Evolutionary conservation across 2,888 invertebrate genomes (phyloP).

Genomic region (Boloria selene): DNA sequence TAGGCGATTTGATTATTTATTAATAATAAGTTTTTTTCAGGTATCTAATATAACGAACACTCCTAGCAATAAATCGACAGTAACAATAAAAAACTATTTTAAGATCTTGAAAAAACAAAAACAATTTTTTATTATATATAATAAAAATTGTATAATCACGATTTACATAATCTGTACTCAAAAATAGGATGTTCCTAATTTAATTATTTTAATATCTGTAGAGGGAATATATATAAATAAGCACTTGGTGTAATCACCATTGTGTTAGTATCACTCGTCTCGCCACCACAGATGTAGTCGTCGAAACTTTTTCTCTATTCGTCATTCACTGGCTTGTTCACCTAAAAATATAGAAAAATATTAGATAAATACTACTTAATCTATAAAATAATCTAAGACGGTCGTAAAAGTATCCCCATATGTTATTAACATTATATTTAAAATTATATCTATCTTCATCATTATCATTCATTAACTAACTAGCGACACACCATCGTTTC

Average conservation of each 20-base stretch:
- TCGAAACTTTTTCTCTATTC: slow-evolving; percentile 50
- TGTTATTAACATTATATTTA: too few relatives aligned
- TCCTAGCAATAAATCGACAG: slow-evolving; percentile 1
- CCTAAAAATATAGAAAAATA: slow-evolving; percentile 48
- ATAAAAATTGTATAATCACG: slow-evolving; percentile 3
- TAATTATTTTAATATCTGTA: neutral
- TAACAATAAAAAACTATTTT: slow-evolving; percentile 3
- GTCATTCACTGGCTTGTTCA: slow-evolving; percentile 73
- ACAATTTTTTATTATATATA: neutral
- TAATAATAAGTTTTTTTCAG: too few relatives aligned
- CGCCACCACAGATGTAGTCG: slow-evolving; percentile 68
- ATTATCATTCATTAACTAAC: too few relatives aligned
- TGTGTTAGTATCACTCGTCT: slow-evolving; percentile 35
- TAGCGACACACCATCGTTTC: too few relatives aligned
- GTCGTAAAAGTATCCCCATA: too few relatives aligned
- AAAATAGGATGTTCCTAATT: neutral
- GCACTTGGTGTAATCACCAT: slow-evolving; percentile 10
- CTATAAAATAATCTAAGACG: neutral
- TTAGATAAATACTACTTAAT: neutral
- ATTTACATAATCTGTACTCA: slow-evolving; percentile 10
- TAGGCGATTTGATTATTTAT: too few relatives aligned
- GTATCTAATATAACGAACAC: too few relatives aligned
- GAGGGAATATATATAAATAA: slow-evolving; percentile 14
- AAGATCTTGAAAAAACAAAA: slow-evolving; percentile 6
- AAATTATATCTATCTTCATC: too few relatives aligned